Evolutionary conservation across 1,140 invertebrate genomes (phyloP), one percentile per base, ranked within the genome.

Genomic region (Meloidogyne hapla): DNA sequence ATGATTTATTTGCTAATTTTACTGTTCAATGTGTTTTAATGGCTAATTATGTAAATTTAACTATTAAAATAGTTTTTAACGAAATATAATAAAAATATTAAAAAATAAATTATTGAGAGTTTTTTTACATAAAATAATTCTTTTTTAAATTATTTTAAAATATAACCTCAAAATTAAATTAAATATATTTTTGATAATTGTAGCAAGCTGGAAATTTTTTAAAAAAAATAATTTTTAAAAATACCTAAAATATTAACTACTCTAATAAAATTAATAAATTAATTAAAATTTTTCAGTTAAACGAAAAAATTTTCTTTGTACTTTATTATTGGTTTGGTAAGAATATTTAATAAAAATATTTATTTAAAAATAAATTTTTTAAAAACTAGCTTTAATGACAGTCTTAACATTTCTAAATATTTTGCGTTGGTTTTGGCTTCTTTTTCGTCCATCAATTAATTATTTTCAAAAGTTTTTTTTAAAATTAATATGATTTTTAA

Each of bases 241-340:
- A n/a, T n/a, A n/a, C 25, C 25, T 6, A 21, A 25, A 21, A 66
- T 72, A 25, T 33, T n/a, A n/a, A n/a, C n/a, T n/a, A n/a, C n/a
- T n/a, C n/a, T n/a, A n/a, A n/a, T n/a, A n/a, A n/a, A n/a, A n/a
- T n/a, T 15, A 25, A 8, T 40, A 13, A 56, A 23, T n/a, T 38
- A 1, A 18, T 26, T 64, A 38, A 12, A 23, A 64, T 3, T 63
- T 40, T 73, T 73, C 38, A 73, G 71, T 64, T 73, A n/a, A 73
- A 73, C 38, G 71, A 73, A 5, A 73, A 73, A 33, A 73, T 73
- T 33, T 73, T 73, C 25, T 23, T 73, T 61, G 40, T 63, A 23
- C 71, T 73, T 21, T 73, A 73, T 64, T 73, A 56, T 33, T 73
- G 48, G 71, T 73, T 73, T 64, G n/a, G 48, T 56, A 56, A 56